Evolutionary conservation across 1,140 invertebrate species (phyloP).

Genomic region (Drosophila fuyamai): DNA sequence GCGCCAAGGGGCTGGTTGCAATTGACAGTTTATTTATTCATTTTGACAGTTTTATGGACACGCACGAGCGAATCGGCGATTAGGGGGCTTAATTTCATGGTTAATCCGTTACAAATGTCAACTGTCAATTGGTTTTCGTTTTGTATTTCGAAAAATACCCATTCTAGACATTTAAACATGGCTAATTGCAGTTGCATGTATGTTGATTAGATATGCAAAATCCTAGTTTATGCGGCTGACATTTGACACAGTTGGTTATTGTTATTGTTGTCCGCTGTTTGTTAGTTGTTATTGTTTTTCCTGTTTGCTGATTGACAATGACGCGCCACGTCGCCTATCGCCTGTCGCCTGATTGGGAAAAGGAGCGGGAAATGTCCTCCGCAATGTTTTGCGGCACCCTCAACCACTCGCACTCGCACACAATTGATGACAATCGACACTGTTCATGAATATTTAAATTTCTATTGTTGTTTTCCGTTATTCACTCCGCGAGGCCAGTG

Average conservation of each 20-base stretch:
- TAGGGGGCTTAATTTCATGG: constrained; percentile 63
- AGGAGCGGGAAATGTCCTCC: constrained; percentile 27
- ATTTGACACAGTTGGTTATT: constrained; percentile 56
- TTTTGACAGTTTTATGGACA: constrained; percentile 60
- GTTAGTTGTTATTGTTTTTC: constrained; percentile 25
- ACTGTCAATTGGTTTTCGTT: constrained; percentile 54
- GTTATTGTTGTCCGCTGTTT: constrained; percentile 10
- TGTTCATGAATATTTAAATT: constrained; percentile 77
- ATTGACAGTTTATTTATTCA: constrained; percentile 55
- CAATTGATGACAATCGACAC: constrained; percentile 62
- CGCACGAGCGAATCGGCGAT: constrained; percentile 53
- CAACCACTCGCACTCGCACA: constrained; percentile 8
- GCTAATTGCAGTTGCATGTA: constrained; percentile 68
- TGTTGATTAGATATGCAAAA: constrained; percentile 51
- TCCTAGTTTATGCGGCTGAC: constrained; percentile 61
- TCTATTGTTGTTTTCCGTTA: constrained; percentile 58
- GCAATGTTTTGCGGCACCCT: constrained; percentile 24
- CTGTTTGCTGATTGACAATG: constrained; percentile 45
- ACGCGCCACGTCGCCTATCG: constrained; percentile 8
- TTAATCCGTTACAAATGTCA: constrained; percentile 74
- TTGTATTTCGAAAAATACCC: constrained; percentile 7
- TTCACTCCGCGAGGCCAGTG: constrained; percentile 16
- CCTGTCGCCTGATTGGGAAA: constrained; percentile 12
- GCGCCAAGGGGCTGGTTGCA: constrained; percentile 11
- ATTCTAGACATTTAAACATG: not conserved